A percentile compares a stretch with the other conserved stretches of the same genome.
These are phyloP conservation scores for Pelosia muscerda DNA, from an alignment of 2,888 invertebrate genomes.

Conservation along the genomic window DNA sequence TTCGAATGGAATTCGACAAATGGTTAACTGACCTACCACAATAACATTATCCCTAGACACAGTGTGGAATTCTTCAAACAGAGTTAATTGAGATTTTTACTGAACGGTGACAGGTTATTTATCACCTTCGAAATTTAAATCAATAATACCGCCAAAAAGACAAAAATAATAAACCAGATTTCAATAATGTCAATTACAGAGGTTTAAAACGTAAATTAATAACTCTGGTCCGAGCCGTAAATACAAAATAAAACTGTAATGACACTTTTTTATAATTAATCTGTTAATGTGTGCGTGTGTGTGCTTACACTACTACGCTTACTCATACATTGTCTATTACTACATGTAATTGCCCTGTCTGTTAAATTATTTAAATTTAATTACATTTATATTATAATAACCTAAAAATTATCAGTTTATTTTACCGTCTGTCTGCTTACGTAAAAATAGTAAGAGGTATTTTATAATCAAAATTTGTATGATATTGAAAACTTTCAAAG, in stretches of 20 bases:
- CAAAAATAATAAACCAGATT: neutral
- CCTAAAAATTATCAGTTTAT: slow-evolving; percentile 8
- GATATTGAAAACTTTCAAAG: slow-evolving; percentile 4
- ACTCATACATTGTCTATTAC: neutral
- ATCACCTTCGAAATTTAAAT: neutral
- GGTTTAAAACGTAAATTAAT: neutral
- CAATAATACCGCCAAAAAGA: neutral
- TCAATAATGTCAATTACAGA: neutral
- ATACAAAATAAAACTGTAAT: slow-evolving; percentile 3
- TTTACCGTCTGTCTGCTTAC: neutral
- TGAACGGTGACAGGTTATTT: neutral
- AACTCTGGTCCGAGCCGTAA: neutral
- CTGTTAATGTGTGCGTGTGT: neutral
- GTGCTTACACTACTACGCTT: neutral
- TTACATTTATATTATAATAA: slow-evolving; percentile 5
- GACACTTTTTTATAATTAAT: neutral
- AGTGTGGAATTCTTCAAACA: neutral
- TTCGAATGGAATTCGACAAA: neutral
- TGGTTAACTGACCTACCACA: slow-evolving; percentile 2
- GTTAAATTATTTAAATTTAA: slow-evolving; percentile 10
- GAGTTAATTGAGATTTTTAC: neutral
- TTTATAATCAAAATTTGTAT: neutral
- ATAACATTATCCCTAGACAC: neutral
- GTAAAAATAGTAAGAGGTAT: neutral
- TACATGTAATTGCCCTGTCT: neutral